Percentiles rank a stretch among this genome's conserved stretches.
Evolutionary conservation across 2,888 invertebrate species (phyloP).

Genomic region (Caenorhabditis japonica): DNA sequence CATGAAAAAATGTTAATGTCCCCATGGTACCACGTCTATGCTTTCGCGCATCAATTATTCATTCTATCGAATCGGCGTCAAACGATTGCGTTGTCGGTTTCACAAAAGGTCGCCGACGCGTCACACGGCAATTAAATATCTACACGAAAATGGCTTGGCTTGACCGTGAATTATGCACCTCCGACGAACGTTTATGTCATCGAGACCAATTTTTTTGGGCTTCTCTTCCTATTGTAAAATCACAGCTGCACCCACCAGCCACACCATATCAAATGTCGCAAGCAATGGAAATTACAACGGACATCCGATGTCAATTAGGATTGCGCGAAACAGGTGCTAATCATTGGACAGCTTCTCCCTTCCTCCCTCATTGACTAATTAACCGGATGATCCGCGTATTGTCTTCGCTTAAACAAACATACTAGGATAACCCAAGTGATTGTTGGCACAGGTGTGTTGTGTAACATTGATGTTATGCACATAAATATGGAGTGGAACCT

Average conservation of each 20-base stretch:
- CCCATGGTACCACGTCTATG: too few species aligned
- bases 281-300: too few species aligned
- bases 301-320: slow-evolving; percentile 48
- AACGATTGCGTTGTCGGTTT: not conserved
- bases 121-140: too few species aligned
- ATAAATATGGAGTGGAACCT: slow-evolving; percentile 14
- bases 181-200: too few species aligned
- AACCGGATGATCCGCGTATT: slow-evolving; percentile 39
- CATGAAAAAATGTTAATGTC: too few species aligned
- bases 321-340: slow-evolving; percentile 47
- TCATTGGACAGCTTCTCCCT: slow-evolving; percentile 19
- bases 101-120: too few species aligned
- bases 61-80: not conserved
- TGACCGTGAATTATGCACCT: too few species aligned
- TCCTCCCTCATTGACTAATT: slow-evolving; percentile 27
- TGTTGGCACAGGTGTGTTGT: slow-evolving; percentile 45
- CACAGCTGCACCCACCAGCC: too few species aligned
- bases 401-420: slow-evolving; percentile 26
- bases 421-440: slow-evolving; percentile 23
- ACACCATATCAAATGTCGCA: too few species aligned
- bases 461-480: slow-evolving; percentile 36
- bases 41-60: slow-evolving; percentile 46
- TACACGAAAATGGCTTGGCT: too few species aligned
- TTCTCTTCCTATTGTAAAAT: too few species aligned
- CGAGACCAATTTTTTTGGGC: too few species aligned